Percentiles rank a stretch among this genome's conserved stretches.
Conservation (phyloP, 2,797 vertebrate genomes). For the Ataeniobius toweri region DNA sequence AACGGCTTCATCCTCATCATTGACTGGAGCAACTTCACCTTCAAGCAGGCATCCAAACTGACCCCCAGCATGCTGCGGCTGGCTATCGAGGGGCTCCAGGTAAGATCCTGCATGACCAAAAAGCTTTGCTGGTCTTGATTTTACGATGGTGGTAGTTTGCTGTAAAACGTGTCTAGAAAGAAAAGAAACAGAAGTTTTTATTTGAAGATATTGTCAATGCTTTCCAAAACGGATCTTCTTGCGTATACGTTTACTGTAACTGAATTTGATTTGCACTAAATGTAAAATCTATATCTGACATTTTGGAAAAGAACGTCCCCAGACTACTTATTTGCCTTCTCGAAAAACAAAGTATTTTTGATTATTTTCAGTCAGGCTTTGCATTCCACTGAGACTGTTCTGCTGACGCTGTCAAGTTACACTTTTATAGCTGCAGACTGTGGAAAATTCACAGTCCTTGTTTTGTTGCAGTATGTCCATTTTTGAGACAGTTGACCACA, state of each 20-base stretch:
- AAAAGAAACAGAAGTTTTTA: not conserved
- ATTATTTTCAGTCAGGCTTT: not conserved
- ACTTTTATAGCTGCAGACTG: not conserved
- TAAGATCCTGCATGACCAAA: slow-evolving; percentile 53
- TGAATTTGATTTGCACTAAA: not conserved
- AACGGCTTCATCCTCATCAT: slow-evolving; percentile 99
- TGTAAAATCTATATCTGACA: not conserved
- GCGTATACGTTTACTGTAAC: not conserved
- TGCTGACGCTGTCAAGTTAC: not conserved
- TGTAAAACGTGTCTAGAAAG: not conserved
- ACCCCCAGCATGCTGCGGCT: slow-evolving; percentile 97
- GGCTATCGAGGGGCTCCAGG: slow-evolving; percentile 97
- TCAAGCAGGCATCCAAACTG: slow-evolving; percentile 97
- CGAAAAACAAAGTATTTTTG: not conserved
- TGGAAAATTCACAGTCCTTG: not conserved
- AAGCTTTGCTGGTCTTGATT: not conserved
- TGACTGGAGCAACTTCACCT: slow-evolving; percentile 99
- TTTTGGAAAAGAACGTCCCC: not conserved
- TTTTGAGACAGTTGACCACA: not conserved
- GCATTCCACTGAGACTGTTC: not conserved
- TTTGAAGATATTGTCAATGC: not conserved
- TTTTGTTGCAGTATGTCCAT: not conserved
- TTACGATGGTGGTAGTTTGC: too few relatives aligned
- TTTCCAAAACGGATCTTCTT: not conserved
- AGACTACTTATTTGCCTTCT: too few relatives aligned